Evolutionary conservation across 2,113 vertebrate species (phyloP).

Genomic region (Oryzias curvinotus): DNA sequence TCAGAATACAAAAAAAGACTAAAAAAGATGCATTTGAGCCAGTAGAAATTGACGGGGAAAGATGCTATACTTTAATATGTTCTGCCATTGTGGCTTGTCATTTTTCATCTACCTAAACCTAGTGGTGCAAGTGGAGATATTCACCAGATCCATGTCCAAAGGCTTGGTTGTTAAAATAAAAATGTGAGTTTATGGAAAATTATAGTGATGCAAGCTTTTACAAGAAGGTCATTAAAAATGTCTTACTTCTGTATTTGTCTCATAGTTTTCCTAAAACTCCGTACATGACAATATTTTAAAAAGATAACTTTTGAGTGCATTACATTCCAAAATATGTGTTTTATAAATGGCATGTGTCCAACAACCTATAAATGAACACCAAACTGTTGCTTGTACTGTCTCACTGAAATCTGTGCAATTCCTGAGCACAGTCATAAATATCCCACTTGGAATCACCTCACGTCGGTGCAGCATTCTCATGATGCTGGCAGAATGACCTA

Average conservation of each 20-base stretch:
- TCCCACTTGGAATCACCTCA: too few relatives aligned
- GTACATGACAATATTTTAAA: too few relatives aligned
- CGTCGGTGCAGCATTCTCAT: too few relatives aligned
- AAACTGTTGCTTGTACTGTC: too few relatives aligned
- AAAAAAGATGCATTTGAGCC: not conserved
- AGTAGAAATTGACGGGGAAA: conserved; percentile 37
- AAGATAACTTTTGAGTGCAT: too few relatives aligned
- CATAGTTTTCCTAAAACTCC: conserved; percentile 16
- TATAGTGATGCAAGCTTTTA: conserved; percentile 87
- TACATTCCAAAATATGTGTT: too few relatives aligned
- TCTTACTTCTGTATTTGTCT: conserved; percentile 58
- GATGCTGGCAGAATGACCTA: conserved; percentile 9
- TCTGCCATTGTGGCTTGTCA: conserved; percentile 88
- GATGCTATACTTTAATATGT: conserved; percentile 67
- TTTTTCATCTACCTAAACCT: conserved; percentile 81
- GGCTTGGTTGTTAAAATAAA: conserved; percentile 79
- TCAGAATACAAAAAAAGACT: conserved; percentile 14
- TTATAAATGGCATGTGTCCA: too few relatives aligned
- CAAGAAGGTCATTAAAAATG: conserved; percentile 76
- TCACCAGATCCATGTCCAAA: conserved; percentile 31
- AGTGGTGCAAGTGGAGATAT: conserved; percentile 77
- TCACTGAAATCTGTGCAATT: too few relatives aligned
- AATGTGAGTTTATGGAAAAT: conserved; percentile 84
- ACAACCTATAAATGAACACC: too few relatives aligned
- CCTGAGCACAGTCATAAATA: too few relatives aligned